A percentile compares a stretch with the other conserved stretches of the same genome.
phyloP scores from a whole-genome alignment of 2,113 vertebrate species.

The Romanogobio albipinnatus region DNA sequence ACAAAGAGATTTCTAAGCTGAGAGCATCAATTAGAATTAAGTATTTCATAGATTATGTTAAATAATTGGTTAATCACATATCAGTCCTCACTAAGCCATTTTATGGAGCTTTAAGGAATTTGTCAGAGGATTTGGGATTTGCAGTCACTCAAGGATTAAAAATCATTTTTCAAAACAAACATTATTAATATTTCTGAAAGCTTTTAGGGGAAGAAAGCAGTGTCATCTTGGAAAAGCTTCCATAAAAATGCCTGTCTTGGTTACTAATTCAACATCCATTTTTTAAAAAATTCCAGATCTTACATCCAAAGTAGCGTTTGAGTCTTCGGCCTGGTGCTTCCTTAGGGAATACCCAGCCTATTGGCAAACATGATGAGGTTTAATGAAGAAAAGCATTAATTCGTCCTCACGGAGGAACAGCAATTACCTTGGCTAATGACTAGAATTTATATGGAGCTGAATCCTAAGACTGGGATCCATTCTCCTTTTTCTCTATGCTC shows the following conservation, averaged over 20 bases:
- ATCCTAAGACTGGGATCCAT: neutral
- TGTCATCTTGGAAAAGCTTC: neutral
- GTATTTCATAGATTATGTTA: neutral
- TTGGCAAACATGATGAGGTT: neutral
- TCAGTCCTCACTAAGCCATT: neutral
- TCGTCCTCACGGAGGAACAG: neutral
- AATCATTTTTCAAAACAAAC: neutral
- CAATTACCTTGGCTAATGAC: conserved; percentile 23
- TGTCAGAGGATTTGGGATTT: neutral
- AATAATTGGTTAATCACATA: neutral
- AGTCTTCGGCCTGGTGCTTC: conserved; percentile 6
- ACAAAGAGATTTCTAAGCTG: neutral
- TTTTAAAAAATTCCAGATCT: neutral
- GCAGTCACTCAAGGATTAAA: neutral
- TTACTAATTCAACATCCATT: neutral
- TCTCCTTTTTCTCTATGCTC: neutral
- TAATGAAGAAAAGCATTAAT: conserved; percentile 4
- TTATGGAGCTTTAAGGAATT: neutral
- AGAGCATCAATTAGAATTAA: neutral
- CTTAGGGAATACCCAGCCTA: neutral
- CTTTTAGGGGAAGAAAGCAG: neutral
- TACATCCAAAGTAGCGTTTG: neutral
- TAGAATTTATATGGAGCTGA: neutral
- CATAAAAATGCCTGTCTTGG: neutral
- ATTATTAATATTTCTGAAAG: conserved; percentile 9